phyloP scores from a whole-genome alignment of 1,140 invertebrate species.

The Drosophila ogumai region DNA sequence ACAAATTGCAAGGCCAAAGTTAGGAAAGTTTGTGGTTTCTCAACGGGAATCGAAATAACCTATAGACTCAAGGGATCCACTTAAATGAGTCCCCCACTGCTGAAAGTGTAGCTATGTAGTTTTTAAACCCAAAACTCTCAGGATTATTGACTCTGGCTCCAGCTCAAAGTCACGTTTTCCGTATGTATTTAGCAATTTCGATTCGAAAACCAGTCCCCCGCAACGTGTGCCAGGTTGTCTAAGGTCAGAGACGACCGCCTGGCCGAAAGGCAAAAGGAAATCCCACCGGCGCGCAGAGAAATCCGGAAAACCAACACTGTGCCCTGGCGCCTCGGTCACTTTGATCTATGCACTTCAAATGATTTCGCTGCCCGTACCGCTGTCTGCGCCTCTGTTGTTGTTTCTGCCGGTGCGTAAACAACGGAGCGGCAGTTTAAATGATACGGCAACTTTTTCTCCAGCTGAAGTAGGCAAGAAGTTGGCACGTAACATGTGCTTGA shows the following conservation, averaged over 20 bases:
- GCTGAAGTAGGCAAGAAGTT: constrained; percentile 68
- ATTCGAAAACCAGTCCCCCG: constrained; percentile 39
- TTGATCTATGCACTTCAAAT: constrained; percentile 81
- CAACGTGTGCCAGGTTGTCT: constrained; percentile 78
- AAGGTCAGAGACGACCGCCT: constrained; percentile 60
- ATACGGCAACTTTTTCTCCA: constrained; percentile 74
- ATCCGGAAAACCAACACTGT: constrained; percentile 50
- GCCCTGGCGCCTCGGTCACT: constrained; percentile 73
- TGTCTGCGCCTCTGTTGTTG: constrained; percentile 52
- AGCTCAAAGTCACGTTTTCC: constrained; percentile 67
- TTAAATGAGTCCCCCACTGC: neutral
- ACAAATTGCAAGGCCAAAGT: constrained; percentile 47
- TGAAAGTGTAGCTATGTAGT: constrained; percentile 3
- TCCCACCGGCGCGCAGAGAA: constrained; percentile 30
- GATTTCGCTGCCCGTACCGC: constrained; percentile 49
- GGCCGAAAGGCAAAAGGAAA: constrained; percentile 47
- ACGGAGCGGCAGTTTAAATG: constrained; percentile 74
- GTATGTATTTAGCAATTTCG: constrained; percentile 72
- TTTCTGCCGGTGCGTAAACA: constrained; percentile 78
- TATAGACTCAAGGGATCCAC: constrained; percentile 5
- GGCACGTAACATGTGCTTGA: constrained; percentile 63
- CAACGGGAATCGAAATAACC: constrained; percentile 51
- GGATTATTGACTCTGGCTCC: constrained; percentile 7
- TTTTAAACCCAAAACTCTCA: constrained; percentile 3
- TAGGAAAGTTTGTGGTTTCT: constrained; percentile 65